phyloP scores from a whole-genome alignment of 2,797 vertebrate species.

The Orestias chungarensis region DNA sequence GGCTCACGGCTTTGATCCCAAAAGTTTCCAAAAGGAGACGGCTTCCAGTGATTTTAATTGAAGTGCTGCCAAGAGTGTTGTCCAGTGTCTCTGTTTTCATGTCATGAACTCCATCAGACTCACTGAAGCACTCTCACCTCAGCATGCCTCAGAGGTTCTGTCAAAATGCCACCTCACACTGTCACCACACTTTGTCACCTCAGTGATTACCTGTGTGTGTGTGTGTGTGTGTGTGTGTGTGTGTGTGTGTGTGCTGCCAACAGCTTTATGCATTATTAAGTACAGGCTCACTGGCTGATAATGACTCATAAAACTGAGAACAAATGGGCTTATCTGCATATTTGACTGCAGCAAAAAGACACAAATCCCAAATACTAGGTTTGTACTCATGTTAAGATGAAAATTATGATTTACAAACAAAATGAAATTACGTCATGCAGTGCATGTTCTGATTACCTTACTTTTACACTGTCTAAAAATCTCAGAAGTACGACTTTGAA shows the following conservation, averaged over 20 bases:
- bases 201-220: constrained; percentile 5
- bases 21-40: not conserved
- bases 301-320: not conserved
- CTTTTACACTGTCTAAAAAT: too few species aligned
- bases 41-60: constrained; percentile 2
- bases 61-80: constrained; percentile 3
- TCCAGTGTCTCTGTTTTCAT: constrained; percentile 8
- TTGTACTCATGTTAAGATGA: not conserved
- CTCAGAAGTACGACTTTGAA: too few species aligned
- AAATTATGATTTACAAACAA: too few species aligned
- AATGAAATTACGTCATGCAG: too few species aligned
- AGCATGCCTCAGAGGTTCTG: constrained; percentile 18
- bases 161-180: constrained; percentile 19
- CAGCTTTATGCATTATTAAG: not conserved
- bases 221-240: too few species aligned
- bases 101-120: constrained; percentile 23
- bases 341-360: not conserved
- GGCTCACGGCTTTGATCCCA: not conserved
- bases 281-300: not conserved
- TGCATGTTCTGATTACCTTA: too few species aligned
- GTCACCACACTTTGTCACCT: constrained; percentile 10
- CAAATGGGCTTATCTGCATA: not conserved
- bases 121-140: constrained; percentile 6
- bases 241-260: constrained; percentile 14
- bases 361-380: not conserved